These are phyloP conservation scores for Sebastes cheni DNA, from an alignment of 2,797 vertebrate genomes.

Conservation along the genomic window DNA sequence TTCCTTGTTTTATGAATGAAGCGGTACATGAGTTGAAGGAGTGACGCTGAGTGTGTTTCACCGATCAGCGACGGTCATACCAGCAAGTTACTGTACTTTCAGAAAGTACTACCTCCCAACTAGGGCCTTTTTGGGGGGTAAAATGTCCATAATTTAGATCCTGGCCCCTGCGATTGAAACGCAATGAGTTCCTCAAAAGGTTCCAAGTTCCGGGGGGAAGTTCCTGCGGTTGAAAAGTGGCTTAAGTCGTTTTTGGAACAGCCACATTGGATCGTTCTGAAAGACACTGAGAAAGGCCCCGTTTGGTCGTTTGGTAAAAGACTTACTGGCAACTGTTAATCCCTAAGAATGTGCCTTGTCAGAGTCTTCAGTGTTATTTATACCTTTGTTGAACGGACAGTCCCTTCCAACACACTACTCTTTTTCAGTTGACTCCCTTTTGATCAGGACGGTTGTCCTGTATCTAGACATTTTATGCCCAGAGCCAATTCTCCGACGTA, in stretches of 20 bases:
- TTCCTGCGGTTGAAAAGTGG: no score
- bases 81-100: no score
- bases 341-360: background rate
- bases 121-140: no score
- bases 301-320: background rate
- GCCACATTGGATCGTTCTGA: background rate
- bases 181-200: no score
- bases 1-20: no score
- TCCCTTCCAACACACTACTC: background rate
- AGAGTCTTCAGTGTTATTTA: background rate
- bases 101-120: no score
- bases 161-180: no score
- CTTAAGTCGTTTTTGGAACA: background rate
- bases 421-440: background rate
- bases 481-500: slow-evolving; percentile 5
- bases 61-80: no score
- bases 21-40: no score
- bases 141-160: no score
- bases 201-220: no score
- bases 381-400: background rate
- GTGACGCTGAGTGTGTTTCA: no score
- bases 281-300: background rate
- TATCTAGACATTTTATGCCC: background rate
- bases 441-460: background rate
- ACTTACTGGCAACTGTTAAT: background rate